Percentiles rank a stretch among this genome's conserved stretches.
Conservation (phyloP, 2,888 invertebrate species). For the Bruchidius siliquastri region DNA sequence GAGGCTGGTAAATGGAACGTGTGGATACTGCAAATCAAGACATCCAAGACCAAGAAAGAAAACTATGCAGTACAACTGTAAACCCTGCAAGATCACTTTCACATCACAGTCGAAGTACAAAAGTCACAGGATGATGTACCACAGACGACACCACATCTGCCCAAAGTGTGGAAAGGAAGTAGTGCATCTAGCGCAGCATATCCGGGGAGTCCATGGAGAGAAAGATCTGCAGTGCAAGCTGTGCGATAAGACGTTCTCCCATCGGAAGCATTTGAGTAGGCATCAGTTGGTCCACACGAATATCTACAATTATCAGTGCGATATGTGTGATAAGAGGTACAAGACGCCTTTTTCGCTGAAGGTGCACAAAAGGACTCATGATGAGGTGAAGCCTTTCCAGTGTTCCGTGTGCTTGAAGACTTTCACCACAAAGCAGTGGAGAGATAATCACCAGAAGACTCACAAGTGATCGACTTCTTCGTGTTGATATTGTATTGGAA, state of each 20-base stretch:
- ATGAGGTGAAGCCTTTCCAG: conserved; percentile 29
- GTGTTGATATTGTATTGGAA: too few relatives aligned
- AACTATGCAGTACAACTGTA: not conserved
- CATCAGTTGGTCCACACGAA: conserved; percentile 41
- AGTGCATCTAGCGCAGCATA: conserved; percentile 17
- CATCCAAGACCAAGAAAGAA: not conserved
- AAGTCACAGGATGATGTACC: conserved; percentile 13
- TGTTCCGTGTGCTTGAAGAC: conserved; percentile 39
- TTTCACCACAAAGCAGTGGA: conserved; percentile 40
- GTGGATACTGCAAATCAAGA: not conserved
- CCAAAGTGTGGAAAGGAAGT: conserved; percentile 42
- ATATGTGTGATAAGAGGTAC: conserved; percentile 49
- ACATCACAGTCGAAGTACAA: conserved; percentile 17
- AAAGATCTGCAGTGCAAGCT: conserved; percentile 18
- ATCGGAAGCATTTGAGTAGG: conserved; percentile 22
- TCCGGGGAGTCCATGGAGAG: conserved; percentile 16
- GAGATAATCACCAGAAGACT: conserved; percentile 49
- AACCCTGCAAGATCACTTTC: conserved; percentile 18
- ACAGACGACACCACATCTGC: conserved; percentile 29
- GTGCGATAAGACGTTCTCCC: conserved; percentile 27
- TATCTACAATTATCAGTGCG: conserved; percentile 47
- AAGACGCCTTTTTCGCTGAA: conserved; percentile 26
- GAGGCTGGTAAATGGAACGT: not conserved
- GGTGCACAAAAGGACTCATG: conserved; percentile 28
- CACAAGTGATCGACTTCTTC: conserved; percentile 37